These are phyloP conservation scores for Thalassarche chlororhynchos DNA, from an alignment of 2,113 vertebrate species.

Conservation along the genomic window DNA sequence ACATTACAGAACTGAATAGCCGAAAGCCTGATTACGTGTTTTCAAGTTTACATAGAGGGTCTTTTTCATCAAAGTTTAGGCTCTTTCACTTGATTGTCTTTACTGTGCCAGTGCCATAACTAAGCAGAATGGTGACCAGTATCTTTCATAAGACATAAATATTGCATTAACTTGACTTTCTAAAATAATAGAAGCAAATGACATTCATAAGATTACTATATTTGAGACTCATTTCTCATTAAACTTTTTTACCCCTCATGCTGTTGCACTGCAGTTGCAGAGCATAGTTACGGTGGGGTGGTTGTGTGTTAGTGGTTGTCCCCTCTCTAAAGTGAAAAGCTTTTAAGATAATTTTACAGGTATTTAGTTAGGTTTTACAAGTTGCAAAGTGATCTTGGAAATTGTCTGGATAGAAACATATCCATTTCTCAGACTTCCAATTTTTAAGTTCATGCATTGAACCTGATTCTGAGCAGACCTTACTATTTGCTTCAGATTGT, in stretches of 20 bases:
- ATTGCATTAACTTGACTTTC: neutral
- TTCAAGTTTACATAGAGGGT: neutral
- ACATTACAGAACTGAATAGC: neutral
- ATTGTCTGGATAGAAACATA: neutral
- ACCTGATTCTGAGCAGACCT: neutral
- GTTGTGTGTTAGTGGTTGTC: neutral
- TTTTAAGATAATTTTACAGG: neutral
- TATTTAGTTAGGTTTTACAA: neutral
- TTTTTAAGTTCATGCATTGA: neutral
- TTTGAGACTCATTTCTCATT: neutral
- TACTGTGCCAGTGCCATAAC: neutral
- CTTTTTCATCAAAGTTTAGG: neutral
- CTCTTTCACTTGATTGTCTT: neutral
- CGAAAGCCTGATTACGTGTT: neutral
- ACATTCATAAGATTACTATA: neutral
- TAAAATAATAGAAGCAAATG: neutral
- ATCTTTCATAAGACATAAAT: neutral
- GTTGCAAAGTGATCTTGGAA: neutral
- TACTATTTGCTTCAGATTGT: neutral
- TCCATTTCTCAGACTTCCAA: neutral
- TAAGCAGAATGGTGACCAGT: neutral
- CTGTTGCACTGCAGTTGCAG: neutral
- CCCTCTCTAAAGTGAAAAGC: neutral
- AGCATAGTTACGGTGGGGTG: neutral
- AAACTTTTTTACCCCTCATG: neutral